Evolutionary conservation across 1,140 invertebrate species (phyloP).

Genomic region (Matsumurasca onukii): DNA sequence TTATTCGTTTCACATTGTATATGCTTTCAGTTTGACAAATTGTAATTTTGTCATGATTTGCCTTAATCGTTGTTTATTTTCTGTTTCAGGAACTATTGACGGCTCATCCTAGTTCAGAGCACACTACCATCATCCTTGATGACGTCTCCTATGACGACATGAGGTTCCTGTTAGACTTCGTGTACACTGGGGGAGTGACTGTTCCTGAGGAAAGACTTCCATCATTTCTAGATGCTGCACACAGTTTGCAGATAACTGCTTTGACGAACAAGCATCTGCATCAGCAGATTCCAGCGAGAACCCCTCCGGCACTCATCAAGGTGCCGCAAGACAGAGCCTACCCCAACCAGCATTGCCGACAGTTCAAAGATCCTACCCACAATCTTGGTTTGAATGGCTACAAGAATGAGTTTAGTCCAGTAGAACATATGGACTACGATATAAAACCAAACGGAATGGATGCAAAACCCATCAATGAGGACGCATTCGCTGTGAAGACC

Average conservation of each 20-base stretch:
- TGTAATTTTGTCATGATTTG: too few species aligned
- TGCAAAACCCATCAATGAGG: neutral
- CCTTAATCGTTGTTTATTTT: too few species aligned
- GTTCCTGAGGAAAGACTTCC: conserved; percentile 55
- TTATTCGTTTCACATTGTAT: too few species aligned
- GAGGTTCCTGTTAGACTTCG: conserved; percentile 57
- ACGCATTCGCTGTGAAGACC: neutral
- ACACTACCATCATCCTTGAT: conserved; percentile 58
- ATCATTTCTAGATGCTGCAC: conserved; percentile 56
- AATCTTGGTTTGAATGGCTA: neutral
- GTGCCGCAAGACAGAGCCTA: neutral
- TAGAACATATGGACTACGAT: neutral
- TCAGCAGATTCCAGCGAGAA: conserved; percentile 22
- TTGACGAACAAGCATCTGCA: conserved; percentile 47
- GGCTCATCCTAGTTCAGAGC: conserved; percentile 53
- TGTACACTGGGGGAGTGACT: conserved; percentile 60
- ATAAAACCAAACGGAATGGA: neutral
- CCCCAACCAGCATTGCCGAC: neutral
- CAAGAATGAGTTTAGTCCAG: neutral
- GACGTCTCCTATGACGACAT: conserved; percentile 58
- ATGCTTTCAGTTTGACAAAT: too few species aligned
- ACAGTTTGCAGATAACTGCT: conserved; percentile 55
- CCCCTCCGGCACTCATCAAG: conserved; percentile 24
- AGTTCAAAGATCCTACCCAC: neutral
- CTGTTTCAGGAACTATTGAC: conserved; percentile 50